Evolutionary conservation across 1,140 invertebrate genomes (phyloP).

Genomic region (Drosophila obscura): DNA sequence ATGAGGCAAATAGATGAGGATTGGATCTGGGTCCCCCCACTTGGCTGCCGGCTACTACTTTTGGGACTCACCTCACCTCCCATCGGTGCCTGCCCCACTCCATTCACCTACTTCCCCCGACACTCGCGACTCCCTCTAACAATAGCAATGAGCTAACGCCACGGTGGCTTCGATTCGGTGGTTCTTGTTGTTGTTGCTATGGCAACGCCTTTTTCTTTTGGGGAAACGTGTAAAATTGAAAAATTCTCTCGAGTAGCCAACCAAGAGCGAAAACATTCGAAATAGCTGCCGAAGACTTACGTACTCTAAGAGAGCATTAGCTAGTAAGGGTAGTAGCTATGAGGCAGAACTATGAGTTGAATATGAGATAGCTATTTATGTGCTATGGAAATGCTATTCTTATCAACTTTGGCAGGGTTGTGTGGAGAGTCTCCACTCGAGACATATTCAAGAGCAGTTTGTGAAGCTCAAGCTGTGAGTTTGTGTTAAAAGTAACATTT

Average conservation of each 20-base stretch:
- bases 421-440: no score
- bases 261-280: constrained; percentile 23
- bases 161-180: constrained; percentile 40
- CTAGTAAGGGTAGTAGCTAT: no score
- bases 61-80: constrained; percentile 1
- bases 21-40: constrained; percentile 26
- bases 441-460: no score
- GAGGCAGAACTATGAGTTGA: no score
- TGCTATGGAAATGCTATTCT: no score
- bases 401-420: no score
- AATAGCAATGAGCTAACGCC: constrained; percentile 67
- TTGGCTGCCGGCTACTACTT: constrained; percentile 27
- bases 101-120: constrained; percentile 1
- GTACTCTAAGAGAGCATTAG: no score
- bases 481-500: no score
- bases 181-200: constrained; percentile 36
- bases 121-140: constrained; percentile 26
- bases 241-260: constrained; percentile 68
- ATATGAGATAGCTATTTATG: no score
- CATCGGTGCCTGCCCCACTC: no score
- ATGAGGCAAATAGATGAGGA: constrained; percentile 70
- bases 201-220: constrained; percentile 51
- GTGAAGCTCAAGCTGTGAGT: no score
- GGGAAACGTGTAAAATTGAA: constrained; percentile 78
- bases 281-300: neutral